phyloP scores from a whole-genome alignment of 2,888 invertebrate species.

The Drosophila atripex region DNA sequence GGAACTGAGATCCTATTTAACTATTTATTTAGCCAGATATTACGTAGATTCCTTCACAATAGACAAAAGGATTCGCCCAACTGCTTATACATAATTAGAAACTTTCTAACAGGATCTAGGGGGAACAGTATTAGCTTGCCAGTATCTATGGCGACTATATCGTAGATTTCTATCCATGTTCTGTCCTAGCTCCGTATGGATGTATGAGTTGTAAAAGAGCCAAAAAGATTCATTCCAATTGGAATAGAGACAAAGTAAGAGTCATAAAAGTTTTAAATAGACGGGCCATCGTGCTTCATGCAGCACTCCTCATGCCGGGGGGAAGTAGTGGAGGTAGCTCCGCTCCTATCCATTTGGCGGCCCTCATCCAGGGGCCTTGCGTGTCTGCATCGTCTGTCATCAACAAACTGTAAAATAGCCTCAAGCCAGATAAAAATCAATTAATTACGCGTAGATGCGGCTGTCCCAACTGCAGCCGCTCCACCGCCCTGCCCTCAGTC shows the following conservation, averaged over 20 bases:
- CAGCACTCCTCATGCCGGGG: neutral
- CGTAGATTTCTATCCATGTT: neutral
- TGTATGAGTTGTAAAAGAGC: too few relatives aligned
- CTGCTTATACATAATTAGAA: too few relatives aligned
- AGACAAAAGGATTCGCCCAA: too few relatives aligned
- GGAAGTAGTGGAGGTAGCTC: neutral
- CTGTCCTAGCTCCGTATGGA: too few relatives aligned
- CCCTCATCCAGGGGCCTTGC: conserved; percentile 38
- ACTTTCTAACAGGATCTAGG: too few relatives aligned
- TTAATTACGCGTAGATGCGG: conserved; percentile 80
- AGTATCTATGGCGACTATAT: too few relatives aligned
- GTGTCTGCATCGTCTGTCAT: conserved; percentile 75
- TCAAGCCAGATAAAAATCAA: conserved; percentile 83
- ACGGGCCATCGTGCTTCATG: conserved; percentile 43
- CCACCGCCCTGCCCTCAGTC: conserved; percentile 23
- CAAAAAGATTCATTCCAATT: neutral
- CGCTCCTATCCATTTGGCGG: conserved; percentile 8
- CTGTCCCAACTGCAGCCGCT: conserved; percentile 42
- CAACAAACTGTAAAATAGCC: conserved; percentile 81
- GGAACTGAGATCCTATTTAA: neutral
- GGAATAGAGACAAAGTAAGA: conserved; percentile 45
- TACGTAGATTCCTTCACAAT: too few relatives aligned
- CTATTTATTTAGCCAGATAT: too few relatives aligned
- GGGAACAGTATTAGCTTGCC: too few relatives aligned
- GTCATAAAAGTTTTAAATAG: conserved; percentile 75